Percentiles rank a stretch among this genome's conserved stretches.
Evolutionary conservation across 2,113 vertebrate species (phyloP).

Genomic region (Leucoraja erinaceus): DNA sequence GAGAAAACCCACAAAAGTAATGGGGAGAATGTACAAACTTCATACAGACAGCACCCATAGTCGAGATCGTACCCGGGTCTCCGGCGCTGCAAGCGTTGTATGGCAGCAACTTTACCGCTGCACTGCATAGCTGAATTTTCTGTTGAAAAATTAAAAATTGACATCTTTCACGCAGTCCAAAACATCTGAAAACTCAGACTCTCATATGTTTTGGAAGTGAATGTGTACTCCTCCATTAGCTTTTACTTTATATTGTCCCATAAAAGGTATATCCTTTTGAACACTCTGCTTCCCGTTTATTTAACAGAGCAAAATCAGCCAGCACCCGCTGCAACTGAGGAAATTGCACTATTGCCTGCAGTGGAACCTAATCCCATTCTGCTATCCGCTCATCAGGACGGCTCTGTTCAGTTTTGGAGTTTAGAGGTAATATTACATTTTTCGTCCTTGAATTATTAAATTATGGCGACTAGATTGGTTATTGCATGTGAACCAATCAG

Average conservation of each 20-base stretch:
- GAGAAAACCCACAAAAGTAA: too few relatives aligned
- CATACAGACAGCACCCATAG: too few relatives aligned
- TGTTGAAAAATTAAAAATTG: too few relatives aligned
- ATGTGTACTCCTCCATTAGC: neutral
- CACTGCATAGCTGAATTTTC: too few relatives aligned
- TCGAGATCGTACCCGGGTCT: too few relatives aligned
- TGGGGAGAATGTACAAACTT: too few relatives aligned
- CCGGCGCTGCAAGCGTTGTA: too few relatives aligned
- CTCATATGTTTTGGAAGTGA: neutral
- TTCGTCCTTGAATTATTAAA: neutral
- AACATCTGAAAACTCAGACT: neutral
- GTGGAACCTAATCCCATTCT: neutral
- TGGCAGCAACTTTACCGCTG: too few relatives aligned
- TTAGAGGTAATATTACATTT: neutral
- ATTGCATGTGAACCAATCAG: too few relatives aligned
- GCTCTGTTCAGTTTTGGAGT: conserved; percentile 28
- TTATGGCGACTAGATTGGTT: neutral
- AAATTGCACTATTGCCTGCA: neutral
- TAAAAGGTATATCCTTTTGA: neutral
- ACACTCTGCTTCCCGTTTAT: neutral
- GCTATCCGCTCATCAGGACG: conserved; percentile 1
- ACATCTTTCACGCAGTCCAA: neutral
- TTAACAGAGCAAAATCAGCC: neutral
- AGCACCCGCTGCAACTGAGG: neutral
- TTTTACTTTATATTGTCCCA: neutral